Percentiles rank a stretch among this genome's conserved stretches.
Evolutionary conservation across 2,797 vertebrate species (phyloP).

Genomic region (Centropyge bicolor): DNA sequence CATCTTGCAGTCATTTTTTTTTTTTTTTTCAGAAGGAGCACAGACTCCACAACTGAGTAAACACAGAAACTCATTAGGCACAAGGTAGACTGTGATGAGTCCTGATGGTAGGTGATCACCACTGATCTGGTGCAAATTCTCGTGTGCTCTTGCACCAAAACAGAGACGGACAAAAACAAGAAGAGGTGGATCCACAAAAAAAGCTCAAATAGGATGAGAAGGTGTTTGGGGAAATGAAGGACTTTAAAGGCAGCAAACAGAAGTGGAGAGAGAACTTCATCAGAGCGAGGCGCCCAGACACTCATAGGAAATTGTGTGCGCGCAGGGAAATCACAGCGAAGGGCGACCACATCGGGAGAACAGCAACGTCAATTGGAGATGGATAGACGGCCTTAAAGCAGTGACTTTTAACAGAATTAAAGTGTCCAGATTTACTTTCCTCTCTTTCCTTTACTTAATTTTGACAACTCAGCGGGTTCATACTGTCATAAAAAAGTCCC

Average conservation of each 20-base stretch:
- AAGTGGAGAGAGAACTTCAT: background rate
- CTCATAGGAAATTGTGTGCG: background rate
- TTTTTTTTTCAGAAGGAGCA: background rate
- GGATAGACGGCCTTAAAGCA: background rate
- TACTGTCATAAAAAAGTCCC: background rate
- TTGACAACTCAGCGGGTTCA: background rate
- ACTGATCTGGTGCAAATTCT: background rate
- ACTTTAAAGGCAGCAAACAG: background rate
- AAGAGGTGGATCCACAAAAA: background rate
- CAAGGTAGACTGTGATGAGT: background rate
- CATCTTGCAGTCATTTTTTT: background rate
- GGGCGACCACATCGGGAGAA: background rate
- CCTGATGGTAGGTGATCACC: background rate
- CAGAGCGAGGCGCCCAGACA: background rate
- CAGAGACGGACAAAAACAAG: background rate
- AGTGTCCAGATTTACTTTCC: background rate
- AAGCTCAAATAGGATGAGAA: background rate
- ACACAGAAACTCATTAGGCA: constrained; percentile 1
- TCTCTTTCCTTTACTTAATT: background rate
- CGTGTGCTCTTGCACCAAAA: background rate
- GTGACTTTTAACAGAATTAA: background rate
- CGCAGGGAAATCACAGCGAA: background rate
- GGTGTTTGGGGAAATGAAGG: background rate
- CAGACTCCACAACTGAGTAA: background rate
- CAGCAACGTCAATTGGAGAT: background rate